Conservation (phyloP, 2,797 vertebrate genomes). For the Poecile montanus region DNA sequence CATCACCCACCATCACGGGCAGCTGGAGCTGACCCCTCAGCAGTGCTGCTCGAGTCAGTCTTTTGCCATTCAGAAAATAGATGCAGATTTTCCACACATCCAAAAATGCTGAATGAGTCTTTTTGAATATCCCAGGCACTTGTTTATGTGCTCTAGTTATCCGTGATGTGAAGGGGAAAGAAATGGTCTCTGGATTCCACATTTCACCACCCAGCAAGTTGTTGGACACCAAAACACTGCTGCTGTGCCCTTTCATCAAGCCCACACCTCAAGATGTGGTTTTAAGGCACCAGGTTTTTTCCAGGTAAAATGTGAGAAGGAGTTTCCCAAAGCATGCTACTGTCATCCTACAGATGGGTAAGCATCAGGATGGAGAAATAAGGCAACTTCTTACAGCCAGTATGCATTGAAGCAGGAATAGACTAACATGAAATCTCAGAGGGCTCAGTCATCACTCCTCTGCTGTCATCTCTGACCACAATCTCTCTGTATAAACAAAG, state of each 20-base stretch:
- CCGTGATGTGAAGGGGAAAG: not conserved
- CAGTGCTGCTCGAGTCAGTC: not conserved
- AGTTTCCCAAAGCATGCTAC: not conserved
- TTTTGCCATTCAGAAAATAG: not conserved
- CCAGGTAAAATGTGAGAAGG: not conserved
- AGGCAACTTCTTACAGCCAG: not conserved
- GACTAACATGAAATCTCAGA: not conserved
- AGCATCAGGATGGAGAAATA: not conserved
- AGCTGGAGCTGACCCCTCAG: not conserved
- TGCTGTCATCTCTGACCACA: constrained; percentile 1
- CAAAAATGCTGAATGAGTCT: not conserved
- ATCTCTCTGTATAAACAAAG: constrained; percentile 29
- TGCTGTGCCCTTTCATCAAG: not conserved
- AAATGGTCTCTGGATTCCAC: not conserved
- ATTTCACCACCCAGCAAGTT: not conserved
- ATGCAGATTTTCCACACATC: not conserved
- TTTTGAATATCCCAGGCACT: not conserved
- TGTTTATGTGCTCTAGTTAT: not conserved
- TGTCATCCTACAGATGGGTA: not conserved
- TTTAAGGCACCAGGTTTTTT: not conserved
- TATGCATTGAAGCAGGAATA: not conserved
- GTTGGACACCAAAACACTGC: not conserved
- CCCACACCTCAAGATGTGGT: not conserved
- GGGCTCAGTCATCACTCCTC: constrained; percentile 16
- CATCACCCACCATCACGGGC: not conserved